Evolutionary conservation across 2,888 invertebrate species (phyloP).

Genomic region (Leptopilina drosophilae): DNA sequence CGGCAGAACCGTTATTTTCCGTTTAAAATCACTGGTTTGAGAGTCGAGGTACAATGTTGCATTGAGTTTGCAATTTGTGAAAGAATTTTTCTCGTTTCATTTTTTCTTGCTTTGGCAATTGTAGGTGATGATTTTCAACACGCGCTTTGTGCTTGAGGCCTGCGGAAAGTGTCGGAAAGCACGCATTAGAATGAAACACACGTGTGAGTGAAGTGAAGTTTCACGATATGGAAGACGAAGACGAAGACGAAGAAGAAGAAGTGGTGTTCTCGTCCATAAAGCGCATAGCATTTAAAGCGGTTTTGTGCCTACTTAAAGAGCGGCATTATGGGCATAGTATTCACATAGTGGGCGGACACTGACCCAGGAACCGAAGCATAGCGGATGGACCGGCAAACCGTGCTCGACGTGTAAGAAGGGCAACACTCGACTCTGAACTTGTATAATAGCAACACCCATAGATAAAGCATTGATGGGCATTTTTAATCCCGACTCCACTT

Average conservation of each 20-base stretch:
- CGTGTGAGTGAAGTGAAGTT: not conserved
- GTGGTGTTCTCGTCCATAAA: constrained; percentile 7
- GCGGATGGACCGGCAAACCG: constrained; percentile 58
- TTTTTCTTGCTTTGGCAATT: constrained; percentile 23
- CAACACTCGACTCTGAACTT: constrained; percentile 22
- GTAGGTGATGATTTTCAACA: constrained; percentile 29
- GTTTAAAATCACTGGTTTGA: constrained; percentile 20
- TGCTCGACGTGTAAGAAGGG: constrained; percentile 27
- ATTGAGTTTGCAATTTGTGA: constrained; percentile 4
- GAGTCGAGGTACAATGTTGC: constrained; percentile 5
- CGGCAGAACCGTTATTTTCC: constrained; percentile 20
- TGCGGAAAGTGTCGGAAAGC: not conserved
- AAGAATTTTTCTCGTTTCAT: not conserved
- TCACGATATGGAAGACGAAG: not conserved
- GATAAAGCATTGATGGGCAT: not conserved
- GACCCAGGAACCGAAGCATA: constrained; percentile 64
- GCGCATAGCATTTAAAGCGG: constrained; percentile 38
- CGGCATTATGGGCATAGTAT: constrained; percentile 31
- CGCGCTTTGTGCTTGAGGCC: constrained; percentile 8
- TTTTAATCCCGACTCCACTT: too few relatives aligned
- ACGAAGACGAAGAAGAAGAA: not conserved
- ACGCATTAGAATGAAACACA: constrained; percentile 1
- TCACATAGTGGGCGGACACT: constrained; percentile 60
- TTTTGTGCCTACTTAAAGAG: constrained; percentile 35
- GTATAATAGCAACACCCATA: not conserved